Conservation (phyloP, 2,888 invertebrate genomes). For the Labia minor region DNA sequence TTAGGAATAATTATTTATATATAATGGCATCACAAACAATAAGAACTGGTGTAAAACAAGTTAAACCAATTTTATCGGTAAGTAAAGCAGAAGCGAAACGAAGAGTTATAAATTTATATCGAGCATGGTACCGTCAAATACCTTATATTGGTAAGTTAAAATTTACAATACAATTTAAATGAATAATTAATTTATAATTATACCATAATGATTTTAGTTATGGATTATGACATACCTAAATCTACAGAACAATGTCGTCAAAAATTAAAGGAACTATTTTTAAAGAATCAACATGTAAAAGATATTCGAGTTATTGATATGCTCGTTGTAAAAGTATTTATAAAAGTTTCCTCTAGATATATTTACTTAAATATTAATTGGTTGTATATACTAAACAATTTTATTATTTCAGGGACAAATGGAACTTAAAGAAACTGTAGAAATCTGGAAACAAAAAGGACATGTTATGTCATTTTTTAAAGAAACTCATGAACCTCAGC, state of each 20-base stretch:
- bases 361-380: neutral
- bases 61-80: slow-evolving; percentile 75
- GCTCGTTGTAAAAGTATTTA: slow-evolving; percentile 74
- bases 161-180: neutral
- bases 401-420: slow-evolving; percentile 71
- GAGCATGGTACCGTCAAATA: slow-evolving; percentile 87
- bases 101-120: slow-evolving; percentile 78
- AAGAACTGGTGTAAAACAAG: slow-evolving; percentile 49
- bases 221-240: slow-evolving; percentile 74
- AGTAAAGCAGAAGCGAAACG: slow-evolving; percentile 64
- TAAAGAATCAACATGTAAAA: slow-evolving; percentile 60
- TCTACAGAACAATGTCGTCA: slow-evolving; percentile 52
- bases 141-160: slow-evolving; percentile 66
- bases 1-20: too few species aligned
- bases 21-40: slow-evolving; percentile 35
- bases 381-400: neutral
- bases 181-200: neutral
- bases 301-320: slow-evolving; percentile 86
- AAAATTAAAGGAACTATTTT: slow-evolving; percentile 69
- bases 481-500: slow-evolving; percentile 72
- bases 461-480: slow-evolving; percentile 82
- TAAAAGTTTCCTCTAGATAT: too few species aligned
- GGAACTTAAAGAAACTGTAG: slow-evolving; percentile 79
- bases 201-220: slow-evolving; percentile 59
- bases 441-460: slow-evolving; percentile 80